phyloP scores from a whole-genome alignment of 2,797 vertebrate genomes.

The Notolabrus celidotus region DNA sequence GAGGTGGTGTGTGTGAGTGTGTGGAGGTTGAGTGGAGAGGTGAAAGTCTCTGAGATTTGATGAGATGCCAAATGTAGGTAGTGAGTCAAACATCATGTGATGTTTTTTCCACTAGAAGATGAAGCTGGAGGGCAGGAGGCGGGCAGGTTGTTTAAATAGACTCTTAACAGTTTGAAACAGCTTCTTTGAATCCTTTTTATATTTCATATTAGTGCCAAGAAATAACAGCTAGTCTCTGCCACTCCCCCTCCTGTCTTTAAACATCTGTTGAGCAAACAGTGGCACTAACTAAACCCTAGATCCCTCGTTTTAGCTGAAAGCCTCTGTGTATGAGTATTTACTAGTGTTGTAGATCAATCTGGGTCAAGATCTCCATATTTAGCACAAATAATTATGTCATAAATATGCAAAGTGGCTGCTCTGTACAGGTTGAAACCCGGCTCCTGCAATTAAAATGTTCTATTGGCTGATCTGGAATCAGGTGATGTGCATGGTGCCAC shows the following conservation, averaged over 20 bases:
- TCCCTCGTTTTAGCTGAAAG: too few species aligned
- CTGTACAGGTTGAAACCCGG: too few species aligned
- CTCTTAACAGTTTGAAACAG: not conserved
- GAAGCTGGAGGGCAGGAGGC: not conserved
- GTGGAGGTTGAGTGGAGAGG: constrained; percentile 4
- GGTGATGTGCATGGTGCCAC: too few species aligned
- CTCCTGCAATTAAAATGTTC: too few species aligned
- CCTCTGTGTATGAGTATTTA: too few species aligned
- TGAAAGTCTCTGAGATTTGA: constrained; percentile 37
- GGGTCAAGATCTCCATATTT: too few species aligned
- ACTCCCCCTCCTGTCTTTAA: too few species aligned
- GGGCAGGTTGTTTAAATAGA: not conserved
- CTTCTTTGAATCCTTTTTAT: not conserved
- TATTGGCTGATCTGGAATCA: too few species aligned
- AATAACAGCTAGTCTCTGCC: not conserved
- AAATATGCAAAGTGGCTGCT: too few species aligned
- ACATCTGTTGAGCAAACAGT: not conserved
- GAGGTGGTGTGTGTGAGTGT: constrained; percentile 2
- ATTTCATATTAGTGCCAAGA: not conserved
- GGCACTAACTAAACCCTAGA: too few species aligned
- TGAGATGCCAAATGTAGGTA: constrained; percentile 11
- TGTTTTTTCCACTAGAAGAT: not conserved
- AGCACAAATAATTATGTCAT: too few species aligned
- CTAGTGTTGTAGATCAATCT: too few species aligned
- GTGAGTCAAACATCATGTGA: constrained; percentile 13